Conservation (phyloP, 2,888 invertebrate species). For the Stenchaetothrips biformis region DNA sequence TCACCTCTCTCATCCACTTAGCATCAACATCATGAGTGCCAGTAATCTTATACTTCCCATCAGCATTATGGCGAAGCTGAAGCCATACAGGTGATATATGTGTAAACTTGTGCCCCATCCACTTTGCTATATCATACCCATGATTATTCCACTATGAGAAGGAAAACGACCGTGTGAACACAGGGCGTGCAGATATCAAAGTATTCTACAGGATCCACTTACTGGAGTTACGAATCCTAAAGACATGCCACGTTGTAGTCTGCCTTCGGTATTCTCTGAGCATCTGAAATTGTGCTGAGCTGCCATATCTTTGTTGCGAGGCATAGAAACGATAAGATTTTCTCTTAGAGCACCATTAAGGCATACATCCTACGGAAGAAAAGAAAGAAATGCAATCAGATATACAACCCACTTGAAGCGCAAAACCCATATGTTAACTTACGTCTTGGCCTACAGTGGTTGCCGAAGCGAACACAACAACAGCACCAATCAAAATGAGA, state of each 20-base stretch:
- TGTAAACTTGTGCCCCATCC: conserved; percentile 81
- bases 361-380: neutral
- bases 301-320: neutral
- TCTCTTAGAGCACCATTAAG: neutral
- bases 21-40: conserved; percentile 80
- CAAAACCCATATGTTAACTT: too few relatives aligned
- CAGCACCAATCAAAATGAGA: too few relatives aligned
- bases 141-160: conserved; percentile 72
- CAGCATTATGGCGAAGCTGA: conserved; percentile 65
- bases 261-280: neutral
- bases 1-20: conserved; percentile 73
- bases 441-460: too few relatives aligned
- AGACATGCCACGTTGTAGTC: neutral
- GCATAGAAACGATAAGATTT: neutral
- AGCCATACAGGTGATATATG: conserved; percentile 94
- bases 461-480: too few relatives aligned
- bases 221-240: neutral
- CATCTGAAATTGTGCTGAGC: neutral
- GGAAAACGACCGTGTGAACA: neutral
- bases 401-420: too few relatives aligned
- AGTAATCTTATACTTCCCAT: conserved; percentile 59
- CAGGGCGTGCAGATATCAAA: neutral
- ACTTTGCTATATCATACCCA: conserved; percentile 89
- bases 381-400: neutral
- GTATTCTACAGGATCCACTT: neutral